Evolutionary conservation across 2,888 invertebrate species (phyloP).

Genomic region (Dolomedes plantarius): DNA sequence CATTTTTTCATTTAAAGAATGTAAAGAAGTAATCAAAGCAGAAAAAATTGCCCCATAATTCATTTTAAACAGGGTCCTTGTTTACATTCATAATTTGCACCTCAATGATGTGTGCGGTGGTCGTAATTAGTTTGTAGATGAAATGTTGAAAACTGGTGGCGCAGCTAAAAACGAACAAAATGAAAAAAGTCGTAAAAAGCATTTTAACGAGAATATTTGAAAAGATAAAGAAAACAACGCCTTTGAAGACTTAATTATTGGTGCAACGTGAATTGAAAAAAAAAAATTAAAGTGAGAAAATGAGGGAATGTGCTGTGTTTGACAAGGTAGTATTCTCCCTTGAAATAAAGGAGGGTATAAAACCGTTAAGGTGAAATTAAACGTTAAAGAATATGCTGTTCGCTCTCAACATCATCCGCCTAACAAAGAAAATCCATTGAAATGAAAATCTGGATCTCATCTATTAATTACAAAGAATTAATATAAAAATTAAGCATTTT

Average conservation of each 20-base stretch:
- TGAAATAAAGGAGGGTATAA: neutral
- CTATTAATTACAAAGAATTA: neutral
- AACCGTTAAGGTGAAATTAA: neutral
- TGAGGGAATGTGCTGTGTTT: slow-evolving; percentile 23
- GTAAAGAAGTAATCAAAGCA: slow-evolving; percentile 68
- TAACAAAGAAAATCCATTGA: neutral
- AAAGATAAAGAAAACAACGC: slow-evolving; percentile 12
- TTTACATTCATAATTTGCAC: slow-evolving; percentile 69
- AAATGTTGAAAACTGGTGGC: slow-evolving; percentile 35
- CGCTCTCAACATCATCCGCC: neutral
- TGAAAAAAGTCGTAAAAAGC: slow-evolving; percentile 41
- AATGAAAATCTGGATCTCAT: neutral
- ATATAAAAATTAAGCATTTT: neutral
- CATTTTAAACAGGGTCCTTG: slow-evolving; percentile 65
- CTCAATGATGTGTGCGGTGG: slow-evolving; percentile 31
- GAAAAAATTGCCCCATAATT: slow-evolving; percentile 43
- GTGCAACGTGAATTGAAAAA: slow-evolving; percentile 36
- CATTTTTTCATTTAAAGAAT: slow-evolving; percentile 47
- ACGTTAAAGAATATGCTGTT: neutral
- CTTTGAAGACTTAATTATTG: slow-evolving; percentile 56
- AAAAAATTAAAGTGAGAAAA: slow-evolving; percentile 34
- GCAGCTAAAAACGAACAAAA: neutral
- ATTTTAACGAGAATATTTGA: slow-evolving; percentile 42
- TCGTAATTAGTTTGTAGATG: slow-evolving; percentile 56
- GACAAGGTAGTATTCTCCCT: slow-evolving; percentile 6